These are phyloP conservation scores for Python bivittatus DNA, from an alignment of 2,113 vertebrate species.

Conservation along the genomic window DNA sequence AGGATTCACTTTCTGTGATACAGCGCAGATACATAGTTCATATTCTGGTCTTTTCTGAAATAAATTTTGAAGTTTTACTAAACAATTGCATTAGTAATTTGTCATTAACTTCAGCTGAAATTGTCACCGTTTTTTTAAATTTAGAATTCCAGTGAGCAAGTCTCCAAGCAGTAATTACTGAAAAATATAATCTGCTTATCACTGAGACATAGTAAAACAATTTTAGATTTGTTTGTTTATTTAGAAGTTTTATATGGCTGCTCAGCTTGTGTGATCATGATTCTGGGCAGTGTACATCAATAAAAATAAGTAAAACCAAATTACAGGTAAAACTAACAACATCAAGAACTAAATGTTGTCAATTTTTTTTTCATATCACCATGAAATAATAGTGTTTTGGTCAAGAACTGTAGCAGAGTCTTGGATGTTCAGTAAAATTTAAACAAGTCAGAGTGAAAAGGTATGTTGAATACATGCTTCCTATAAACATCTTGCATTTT, in stretches of 20 bases:
- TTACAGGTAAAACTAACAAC: background rate
- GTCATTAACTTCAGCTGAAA: background rate
- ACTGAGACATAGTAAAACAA: background rate
- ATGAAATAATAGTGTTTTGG: background rate
- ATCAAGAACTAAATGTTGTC: background rate
- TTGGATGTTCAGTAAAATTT: background rate
- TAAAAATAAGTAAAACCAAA: background rate
- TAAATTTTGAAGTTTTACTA: background rate
- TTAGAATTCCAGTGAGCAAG: background rate
- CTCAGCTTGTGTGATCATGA: background rate
- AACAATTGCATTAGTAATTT: background rate
- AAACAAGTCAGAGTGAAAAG: background rate
- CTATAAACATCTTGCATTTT: background rate
- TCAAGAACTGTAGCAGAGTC: background rate
- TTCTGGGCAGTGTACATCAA: background rate
- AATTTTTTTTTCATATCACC: background rate
- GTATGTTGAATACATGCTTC: background rate
- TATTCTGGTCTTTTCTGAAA: background rate
- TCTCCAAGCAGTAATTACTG: background rate
- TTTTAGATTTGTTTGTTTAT: background rate
- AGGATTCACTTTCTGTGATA: background rate
- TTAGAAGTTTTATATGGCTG: background rate
- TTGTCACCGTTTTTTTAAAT: background rate
- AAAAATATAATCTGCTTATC: background rate
- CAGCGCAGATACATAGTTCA: background rate